phyloP scores from a whole-genome alignment of 2,797 vertebrate genomes.

The Aeoliscus strigatus region DNA sequence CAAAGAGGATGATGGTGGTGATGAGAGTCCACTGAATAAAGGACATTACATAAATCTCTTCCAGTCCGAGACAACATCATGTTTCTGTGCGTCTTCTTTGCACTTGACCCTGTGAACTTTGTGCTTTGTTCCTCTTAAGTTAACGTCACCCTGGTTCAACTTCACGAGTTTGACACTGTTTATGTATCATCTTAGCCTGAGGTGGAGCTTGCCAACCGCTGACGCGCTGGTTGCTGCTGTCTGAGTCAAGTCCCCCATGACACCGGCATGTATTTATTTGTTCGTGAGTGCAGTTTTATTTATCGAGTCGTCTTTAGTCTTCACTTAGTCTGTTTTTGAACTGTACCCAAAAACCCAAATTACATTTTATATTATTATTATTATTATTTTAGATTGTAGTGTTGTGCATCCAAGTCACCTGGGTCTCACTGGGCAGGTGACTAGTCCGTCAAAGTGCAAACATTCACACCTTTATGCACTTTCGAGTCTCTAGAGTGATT shows the following conservation, averaged over 20 bases:
- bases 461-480: slow-evolving; percentile 36
- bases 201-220: slow-evolving; percentile 7
- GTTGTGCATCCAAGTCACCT: too few relatives aligned
- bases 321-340: too few relatives aligned
- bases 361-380: too few relatives aligned
- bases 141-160: slow-evolving; percentile 14
- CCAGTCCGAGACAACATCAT: not conserved
- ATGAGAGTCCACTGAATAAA: too few relatives aligned
- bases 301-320: too few relatives aligned
- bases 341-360: too few relatives aligned
- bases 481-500: slow-evolving; percentile 19
- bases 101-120: slow-evolving; percentile 6
- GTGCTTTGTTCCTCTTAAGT: slow-evolving; percentile 4
- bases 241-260: slow-evolving; percentile 4
- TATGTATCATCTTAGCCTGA: slow-evolving; percentile 27
- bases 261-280: not conserved
- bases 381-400: too few relatives aligned
- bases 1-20: too few relatives aligned
- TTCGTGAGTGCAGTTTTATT: too few relatives aligned
- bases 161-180: slow-evolving; percentile 20
- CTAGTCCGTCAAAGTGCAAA: slow-evolving; percentile 23
- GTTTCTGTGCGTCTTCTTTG: slow-evolving; percentile 2
- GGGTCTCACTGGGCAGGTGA: too few relatives aligned
- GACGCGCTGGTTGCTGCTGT: slow-evolving; percentile 18
- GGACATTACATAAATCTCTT: too few relatives aligned